These are phyloP conservation scores for Autographa gamma DNA, from an alignment of 2,888 invertebrate genomes.

Conservation along the genomic window DNA sequence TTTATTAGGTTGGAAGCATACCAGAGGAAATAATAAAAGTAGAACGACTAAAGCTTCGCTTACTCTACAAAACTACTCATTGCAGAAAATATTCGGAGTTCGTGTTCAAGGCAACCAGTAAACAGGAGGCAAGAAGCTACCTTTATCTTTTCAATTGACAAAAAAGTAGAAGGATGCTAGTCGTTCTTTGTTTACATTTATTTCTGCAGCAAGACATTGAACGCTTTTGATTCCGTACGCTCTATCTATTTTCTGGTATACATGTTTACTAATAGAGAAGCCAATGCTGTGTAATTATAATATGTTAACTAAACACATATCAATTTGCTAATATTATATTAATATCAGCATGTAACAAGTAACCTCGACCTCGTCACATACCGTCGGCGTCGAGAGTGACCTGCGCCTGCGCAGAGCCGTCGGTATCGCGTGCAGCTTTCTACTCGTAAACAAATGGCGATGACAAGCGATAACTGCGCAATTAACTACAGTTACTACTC, in stretches of 20 bases:
- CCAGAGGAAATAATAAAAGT: too few species aligned
- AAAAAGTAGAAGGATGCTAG: too few species aligned
- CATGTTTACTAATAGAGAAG: too few species aligned
- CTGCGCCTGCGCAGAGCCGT: conserved; percentile 9
- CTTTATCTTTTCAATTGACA: too few species aligned
- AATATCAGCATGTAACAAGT: neutral
- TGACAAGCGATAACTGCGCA: conserved; percentile 24
- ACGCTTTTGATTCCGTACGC: too few species aligned
- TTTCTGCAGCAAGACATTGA: too few species aligned
- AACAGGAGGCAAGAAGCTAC: too few species aligned
- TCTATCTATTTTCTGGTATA: too few species aligned
- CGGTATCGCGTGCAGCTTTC: conserved; percentile 26
- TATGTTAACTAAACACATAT: neutral
- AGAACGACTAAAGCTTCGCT: neutral
- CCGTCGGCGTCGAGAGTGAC: neutral
- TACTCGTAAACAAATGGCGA: conserved; percentile 17
- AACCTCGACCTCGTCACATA: neutral
- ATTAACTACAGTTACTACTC: conserved; percentile 33
- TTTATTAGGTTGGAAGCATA: conserved; percentile 24
- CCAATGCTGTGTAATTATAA: neutral
- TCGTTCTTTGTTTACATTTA: too few species aligned
- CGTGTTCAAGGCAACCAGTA: too few species aligned
- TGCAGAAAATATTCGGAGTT: too few species aligned
- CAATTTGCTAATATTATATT: neutral
- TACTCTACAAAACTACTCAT: neutral